Base-by-base conservation (phyloP, 2,888 invertebrate species). In the Watsonalla binaria region DNA sequence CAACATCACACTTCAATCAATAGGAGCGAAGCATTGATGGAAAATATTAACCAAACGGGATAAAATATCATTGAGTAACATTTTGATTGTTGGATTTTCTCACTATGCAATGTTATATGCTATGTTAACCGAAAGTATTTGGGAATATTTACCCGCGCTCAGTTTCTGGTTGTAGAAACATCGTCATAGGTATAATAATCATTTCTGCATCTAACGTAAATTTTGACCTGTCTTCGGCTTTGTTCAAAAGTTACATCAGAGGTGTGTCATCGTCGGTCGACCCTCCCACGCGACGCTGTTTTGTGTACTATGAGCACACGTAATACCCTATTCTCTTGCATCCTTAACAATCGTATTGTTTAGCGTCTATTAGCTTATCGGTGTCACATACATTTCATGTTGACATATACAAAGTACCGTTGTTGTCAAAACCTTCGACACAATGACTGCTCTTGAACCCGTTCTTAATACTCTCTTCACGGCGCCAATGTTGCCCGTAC, bases 191-290 rank as follows among this genome's bases (percentile, higher is more conserved):
- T 6, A 5, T 6, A 48, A 8, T 5, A 13, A 37, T 37, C n/a
- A 49, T 37, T 51, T 62, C 52, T 46, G 46, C 45, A 48, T 51
- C 50, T 56, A 60, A 63, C 54, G 24, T 45, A 9, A 49, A 34
- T 42, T 39, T 48, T 57, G 50, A 57, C 55, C 46, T 50, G 51
- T 54, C 42, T 51, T 47, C 51, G 57, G 57, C 58, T 46, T 51
- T 51, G 42, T 51, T 59, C 54, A 51, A 54, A 37, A 46, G 58
- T 68, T 68, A 52, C 66, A 62, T 66, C 66, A 68, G 55, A 57
- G 51, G 47, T 56, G 48, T 57, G 56, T 58, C 54, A 58, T 54
- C 58, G 48, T 33, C 11, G 42, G 11, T 15, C 39, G 46, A 37
- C 50, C 45, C 46, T 34, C 34, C 14, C 49, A 49, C 15, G 37